Evolutionary conservation across 2,888 invertebrate genomes (phyloP).

Genomic region (Chorisops tibialis): DNA sequence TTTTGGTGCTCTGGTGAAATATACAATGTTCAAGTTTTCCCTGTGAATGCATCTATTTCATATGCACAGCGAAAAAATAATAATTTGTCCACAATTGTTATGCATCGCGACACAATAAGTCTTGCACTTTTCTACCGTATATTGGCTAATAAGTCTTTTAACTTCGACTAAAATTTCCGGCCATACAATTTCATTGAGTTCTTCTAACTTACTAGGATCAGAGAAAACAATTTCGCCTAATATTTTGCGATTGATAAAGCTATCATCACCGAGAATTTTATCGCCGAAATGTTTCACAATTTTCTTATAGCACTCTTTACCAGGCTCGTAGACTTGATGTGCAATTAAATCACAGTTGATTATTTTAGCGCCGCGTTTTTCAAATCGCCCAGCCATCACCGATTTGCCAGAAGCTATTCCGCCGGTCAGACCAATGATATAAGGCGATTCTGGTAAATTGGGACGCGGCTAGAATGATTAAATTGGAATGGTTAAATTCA

Average conservation of each 20-base stretch:
- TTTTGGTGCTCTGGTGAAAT: no score
- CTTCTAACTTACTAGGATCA: constrained; percentile 63
- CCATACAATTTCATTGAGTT: constrained; percentile 85
- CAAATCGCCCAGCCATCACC: constrained; percentile 67
- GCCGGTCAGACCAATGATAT: constrained; percentile 92
- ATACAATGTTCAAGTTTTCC: no score
- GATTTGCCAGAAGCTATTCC: constrained; percentile 91
- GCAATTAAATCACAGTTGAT: constrained; percentile 91
- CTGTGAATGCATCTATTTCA: no score
- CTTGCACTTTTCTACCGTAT: constrained; percentile 54
- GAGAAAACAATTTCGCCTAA: constrained; percentile 85
- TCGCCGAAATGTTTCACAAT: constrained; percentile 75
- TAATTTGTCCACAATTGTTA: no score
- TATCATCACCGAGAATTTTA: constrained; percentile 59
- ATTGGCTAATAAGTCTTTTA: constrained; percentile 58
- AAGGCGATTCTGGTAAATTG: constrained; percentile 64
- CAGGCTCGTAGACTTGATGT: constrained; percentile 79
- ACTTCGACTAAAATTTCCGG: constrained; percentile 78
- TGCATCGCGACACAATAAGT: no score
- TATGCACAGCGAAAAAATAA: no score
- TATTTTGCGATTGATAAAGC: constrained; percentile 73
- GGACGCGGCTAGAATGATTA: constrained; percentile 47
- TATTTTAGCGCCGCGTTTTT: constrained; percentile 72
- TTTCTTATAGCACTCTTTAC: constrained; percentile 57
- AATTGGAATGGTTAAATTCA: background rate